Evolutionary conservation across 2,888 invertebrate species (phyloP).

Genomic region (Pheosia tremula): DNA sequence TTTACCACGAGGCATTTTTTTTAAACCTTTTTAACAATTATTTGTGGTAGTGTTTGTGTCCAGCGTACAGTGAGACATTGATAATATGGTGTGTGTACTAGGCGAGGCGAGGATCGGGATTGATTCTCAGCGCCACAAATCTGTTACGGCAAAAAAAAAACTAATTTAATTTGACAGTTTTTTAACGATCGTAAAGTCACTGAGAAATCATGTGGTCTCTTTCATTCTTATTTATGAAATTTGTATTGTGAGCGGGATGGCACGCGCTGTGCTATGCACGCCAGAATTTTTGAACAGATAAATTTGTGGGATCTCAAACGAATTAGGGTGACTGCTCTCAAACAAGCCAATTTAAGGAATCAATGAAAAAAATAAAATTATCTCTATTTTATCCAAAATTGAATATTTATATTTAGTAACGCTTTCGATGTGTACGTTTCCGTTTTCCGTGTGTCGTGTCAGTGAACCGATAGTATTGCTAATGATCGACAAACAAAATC

Average conservation of each 20-base stretch:
- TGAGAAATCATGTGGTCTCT: neutral
- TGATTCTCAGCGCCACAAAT: too few relatives aligned
- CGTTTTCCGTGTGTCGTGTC: slow-evolving; percentile 53
- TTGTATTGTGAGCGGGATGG: neutral
- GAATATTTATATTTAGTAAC: slow-evolving; percentile 23
- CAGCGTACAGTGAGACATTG: too few relatives aligned
- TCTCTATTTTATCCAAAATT: slow-evolving; percentile 3
- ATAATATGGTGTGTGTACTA: too few relatives aligned
- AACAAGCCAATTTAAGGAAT: neutral
- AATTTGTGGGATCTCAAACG: too few relatives aligned
- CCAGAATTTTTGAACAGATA: too few relatives aligned
- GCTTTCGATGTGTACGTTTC: slow-evolving; percentile 67
- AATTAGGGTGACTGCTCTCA: neutral
- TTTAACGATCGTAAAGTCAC: neutral
- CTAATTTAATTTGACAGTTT: too few relatives aligned
- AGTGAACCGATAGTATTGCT: slow-evolving; percentile 61
- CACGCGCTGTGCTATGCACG: neutral
- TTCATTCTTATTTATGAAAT: neutral
- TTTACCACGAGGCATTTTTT: too few relatives aligned
- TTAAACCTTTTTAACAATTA: too few relatives aligned
- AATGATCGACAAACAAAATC: slow-evolving; percentile 38
- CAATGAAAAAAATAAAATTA: neutral
- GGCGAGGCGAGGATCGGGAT: too few relatives aligned
- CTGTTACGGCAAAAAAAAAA: too few relatives aligned
- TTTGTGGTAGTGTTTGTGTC: too few relatives aligned